Base-by-base conservation (phyloP, 2,888 invertebrate genomes). In the Timema podura region DNA sequence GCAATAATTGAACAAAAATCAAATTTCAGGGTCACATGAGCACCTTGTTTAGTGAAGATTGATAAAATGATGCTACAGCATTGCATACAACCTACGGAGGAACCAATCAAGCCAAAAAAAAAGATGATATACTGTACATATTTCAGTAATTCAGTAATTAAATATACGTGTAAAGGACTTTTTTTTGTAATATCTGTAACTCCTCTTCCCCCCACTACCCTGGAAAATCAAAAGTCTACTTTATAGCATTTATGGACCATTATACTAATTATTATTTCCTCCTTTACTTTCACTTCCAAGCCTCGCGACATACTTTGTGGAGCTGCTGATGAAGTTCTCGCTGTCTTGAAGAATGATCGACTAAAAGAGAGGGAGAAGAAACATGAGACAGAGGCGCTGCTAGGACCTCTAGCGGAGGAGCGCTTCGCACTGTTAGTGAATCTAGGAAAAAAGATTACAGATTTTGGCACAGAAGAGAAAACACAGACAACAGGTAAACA, bases 301-400 rank as follows among this genome's bases (percentile, higher is more conserved):
- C 97, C 98, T 0, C 85, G 97, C 70, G 98, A 99, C 81, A 93
- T 99, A 74, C 82, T 99, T 47, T 98, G 98, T 80, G 99, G 98
- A 48, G 98, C 99, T 9, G 98, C 98, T n/a, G 99, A 99, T 83
- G 99, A 99, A 87, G 96, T 99, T 0, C 83, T 98, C 49, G 88
- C 93, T 0, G 95, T 95, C 0, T 82, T 99, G 46, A 99, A 99
- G 82, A 97, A 96, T 82, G 98, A 99, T 74, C 90, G 91, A 75
- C 81, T 96, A 69, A 95, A 96, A 80, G 98, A 99, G 77, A 91
- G 90, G 49, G 97, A 98, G 74, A 92, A 92, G 79, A 97, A 97
- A 80, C 89, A 88, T 61, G 98, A 98, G 81, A 91, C 96, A 1
- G 98, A 98, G 81, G 82, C 87, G 70, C 83, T 99, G 48, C 83